Evolutionary conservation across 2,797 vertebrate genomes (phyloP).

Genomic region (Poecilia velifera): DNA sequence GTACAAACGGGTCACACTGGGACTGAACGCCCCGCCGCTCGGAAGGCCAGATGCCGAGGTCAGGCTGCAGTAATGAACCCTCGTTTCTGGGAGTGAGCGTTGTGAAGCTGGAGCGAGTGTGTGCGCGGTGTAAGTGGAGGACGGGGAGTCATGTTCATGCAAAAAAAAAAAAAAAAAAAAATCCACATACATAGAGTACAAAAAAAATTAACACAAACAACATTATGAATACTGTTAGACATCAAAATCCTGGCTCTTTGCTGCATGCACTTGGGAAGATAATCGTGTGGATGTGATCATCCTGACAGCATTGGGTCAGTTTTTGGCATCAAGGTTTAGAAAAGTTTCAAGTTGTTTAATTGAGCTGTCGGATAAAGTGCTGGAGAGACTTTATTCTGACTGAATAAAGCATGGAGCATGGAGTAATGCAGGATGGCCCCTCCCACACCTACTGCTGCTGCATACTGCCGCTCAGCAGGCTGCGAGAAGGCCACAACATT

Average conservation of each 20-base stretch:
- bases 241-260: slow-evolving; percentile 38
- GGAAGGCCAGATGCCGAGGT: slow-evolving; percentile 64
- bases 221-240: slow-evolving; percentile 10
- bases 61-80: slow-evolving; percentile 87
- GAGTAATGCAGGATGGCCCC: not conserved
- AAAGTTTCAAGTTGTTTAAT: not conserved
- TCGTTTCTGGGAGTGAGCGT: slow-evolving; percentile 80
- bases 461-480: not conserved
- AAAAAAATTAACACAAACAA: not conserved
- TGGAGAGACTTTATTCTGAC: not conserved
- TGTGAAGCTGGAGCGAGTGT: slow-evolving; percentile 45
- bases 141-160: slow-evolving; percentile 39
- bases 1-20: slow-evolving; percentile 43
- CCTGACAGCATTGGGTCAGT: not conserved
- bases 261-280: slow-evolving; percentile 34
- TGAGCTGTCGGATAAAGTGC: not conserved
- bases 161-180: not conserved
- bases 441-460: not conserved
- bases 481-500: not conserved
- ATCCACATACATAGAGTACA: slow-evolving; percentile 4
- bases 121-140: not conserved
- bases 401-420: not conserved
- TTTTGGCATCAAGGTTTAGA: not conserved
- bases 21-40: slow-evolving; percentile 46
- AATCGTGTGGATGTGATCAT: not conserved